phyloP scores from a whole-genome alignment of 2,797 vertebrate genomes.

The Chaunax sp. region DNA sequence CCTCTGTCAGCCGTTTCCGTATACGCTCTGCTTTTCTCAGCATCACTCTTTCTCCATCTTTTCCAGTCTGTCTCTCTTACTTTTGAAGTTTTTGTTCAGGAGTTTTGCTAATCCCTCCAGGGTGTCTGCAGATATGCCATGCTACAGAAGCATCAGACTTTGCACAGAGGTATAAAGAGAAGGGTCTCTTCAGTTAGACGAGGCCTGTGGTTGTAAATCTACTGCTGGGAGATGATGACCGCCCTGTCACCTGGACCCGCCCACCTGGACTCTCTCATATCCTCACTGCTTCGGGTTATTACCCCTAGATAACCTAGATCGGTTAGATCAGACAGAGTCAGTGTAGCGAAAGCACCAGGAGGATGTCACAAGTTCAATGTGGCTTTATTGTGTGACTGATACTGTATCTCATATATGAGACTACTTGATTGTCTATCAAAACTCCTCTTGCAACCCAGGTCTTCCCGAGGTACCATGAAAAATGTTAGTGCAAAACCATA shows the following conservation, averaged over 20 bases:
- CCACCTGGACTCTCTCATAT: conserved; percentile 2
- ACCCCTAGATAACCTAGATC: background rate
- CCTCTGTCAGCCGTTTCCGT: conserved; percentile 26
- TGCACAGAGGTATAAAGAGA: conserved; percentile 11
- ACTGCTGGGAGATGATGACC: conserved; percentile 9
- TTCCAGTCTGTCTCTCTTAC: background rate
- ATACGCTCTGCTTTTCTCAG: conserved; percentile 22
- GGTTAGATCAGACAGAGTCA: background rate
- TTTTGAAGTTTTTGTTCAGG: conserved; percentile 30
- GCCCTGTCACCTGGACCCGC: too few relatives aligned
- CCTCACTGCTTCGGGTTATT: background rate
- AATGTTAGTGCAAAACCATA: too few relatives aligned
- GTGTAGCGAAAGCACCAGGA: too few relatives aligned
- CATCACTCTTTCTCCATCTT: conserved; percentile 31
- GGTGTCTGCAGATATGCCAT: conserved; percentile 20
- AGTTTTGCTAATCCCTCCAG: conserved; percentile 23
- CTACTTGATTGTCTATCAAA: too few relatives aligned
- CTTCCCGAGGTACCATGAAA: too few relatives aligned
- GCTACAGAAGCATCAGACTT: conserved; percentile 2
- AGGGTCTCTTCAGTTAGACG: conserved; percentile 1
- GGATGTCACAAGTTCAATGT: too few relatives aligned
- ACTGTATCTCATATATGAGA: too few relatives aligned
- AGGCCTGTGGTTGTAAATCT: conserved; percentile 7
- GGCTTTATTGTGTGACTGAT: background rate
- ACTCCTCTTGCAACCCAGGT: too few relatives aligned